phyloP scores from a whole-genome alignment of 2,797 vertebrate species.

The Myiotriccus ornatus region DNA sequence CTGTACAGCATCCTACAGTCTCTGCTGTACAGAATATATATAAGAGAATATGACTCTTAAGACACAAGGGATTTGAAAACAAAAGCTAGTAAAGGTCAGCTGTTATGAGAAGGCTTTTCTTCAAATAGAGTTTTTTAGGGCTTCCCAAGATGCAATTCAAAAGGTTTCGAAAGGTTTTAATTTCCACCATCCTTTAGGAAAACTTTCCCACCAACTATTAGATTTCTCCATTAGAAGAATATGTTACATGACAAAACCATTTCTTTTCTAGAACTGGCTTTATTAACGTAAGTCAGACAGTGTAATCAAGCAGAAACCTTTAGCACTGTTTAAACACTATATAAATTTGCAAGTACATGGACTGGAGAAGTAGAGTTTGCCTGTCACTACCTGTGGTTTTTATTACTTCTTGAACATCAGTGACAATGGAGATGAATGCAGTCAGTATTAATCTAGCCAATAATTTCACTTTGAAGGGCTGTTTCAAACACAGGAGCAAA shows the following conservation, averaged over 20 bases:
- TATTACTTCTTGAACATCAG: not conserved
- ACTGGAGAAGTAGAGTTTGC: not conserved
- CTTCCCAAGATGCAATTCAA: slow-evolving; percentile 35
- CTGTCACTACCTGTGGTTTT: not conserved
- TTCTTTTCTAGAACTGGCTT: not conserved
- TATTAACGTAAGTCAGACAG: slow-evolving; percentile 14
- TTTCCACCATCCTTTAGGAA: slow-evolving; percentile 30
- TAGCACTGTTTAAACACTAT: not conserved
- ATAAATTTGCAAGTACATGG: not conserved
- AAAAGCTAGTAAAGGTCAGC: slow-evolving; percentile 45
- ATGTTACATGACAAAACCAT: not conserved
- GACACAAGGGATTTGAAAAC: slow-evolving; percentile 29
- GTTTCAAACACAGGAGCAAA: not conserved
- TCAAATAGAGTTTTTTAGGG: slow-evolving; percentile 48
- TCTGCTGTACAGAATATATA: not conserved
- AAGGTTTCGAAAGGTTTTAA: slow-evolving; percentile 35
- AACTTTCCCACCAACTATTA: not conserved
- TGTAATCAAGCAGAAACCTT: slow-evolving; percentile 10
- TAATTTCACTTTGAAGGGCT: not conserved
- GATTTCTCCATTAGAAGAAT: slow-evolving; percentile 25
- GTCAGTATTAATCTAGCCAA: not conserved
- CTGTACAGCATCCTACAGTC: not conserved
- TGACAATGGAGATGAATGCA: not conserved
- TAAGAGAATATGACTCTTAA: not conserved
- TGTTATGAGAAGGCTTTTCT: slow-evolving; percentile 48